Conservation (phyloP, 2,797 vertebrate species). For the Eulemur rubriventer region DNA sequence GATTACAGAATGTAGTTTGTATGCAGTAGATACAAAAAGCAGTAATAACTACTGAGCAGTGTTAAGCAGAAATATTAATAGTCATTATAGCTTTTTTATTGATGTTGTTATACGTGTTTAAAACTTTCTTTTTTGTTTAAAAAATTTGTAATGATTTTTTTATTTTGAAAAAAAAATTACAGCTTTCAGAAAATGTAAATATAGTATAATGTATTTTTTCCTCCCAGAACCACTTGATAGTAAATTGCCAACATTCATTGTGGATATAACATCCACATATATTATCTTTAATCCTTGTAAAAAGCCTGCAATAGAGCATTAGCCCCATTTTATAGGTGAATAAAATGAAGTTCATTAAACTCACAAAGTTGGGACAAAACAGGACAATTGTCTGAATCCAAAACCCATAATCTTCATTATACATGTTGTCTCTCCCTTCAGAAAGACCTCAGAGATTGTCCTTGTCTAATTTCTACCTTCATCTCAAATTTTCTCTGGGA, state of each 20-base stretch:
- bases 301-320: slow-evolving; percentile 14
- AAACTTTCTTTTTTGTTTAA: too few species aligned
- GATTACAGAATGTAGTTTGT: background rate
- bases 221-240: too few species aligned
- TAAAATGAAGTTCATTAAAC: background rate
- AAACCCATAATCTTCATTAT: background rate
- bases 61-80: slow-evolving; percentile 49
- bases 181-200: too few species aligned
- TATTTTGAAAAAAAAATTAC: too few species aligned
- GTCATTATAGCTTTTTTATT: background rate
- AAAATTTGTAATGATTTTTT: too few species aligned
- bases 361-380: background rate
- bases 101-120: too few species aligned
- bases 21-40: background rate
- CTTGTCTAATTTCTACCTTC: background rate
- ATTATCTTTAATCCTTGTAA: slow-evolving; percentile 39
- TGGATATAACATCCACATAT: background rate
- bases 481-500: slow-evolving; percentile 8
- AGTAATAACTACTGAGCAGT: slow-evolving; percentile 34
- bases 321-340: slow-evolving; percentile 39
- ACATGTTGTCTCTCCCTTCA: background rate
- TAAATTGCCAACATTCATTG: too few species aligned
- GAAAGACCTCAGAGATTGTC: background rate
- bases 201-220: too few species aligned
- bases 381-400: background rate